Conservation (phyloP, 2,888 invertebrate genomes). For the Acronicta psi region DNA sequence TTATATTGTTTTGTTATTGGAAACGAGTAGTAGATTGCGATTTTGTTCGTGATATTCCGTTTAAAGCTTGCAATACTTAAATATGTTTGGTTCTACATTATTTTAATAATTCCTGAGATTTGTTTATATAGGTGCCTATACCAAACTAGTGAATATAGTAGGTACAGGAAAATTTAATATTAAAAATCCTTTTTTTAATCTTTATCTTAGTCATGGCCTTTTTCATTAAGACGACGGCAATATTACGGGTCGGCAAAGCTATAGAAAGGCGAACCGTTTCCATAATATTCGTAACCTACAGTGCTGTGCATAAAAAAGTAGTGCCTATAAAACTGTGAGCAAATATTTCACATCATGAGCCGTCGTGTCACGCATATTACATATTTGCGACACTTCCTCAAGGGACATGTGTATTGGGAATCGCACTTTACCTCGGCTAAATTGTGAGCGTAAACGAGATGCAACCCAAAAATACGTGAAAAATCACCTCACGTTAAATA, state of each 20-base stretch:
- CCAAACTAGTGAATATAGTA: too few species aligned
- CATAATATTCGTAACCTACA: constrained; percentile 46
- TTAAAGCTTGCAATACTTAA: too few species aligned
- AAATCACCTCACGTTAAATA: constrained; percentile 34
- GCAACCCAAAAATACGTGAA: constrained; percentile 31
- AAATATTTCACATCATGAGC: constrained; percentile 59
- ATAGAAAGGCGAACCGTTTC: constrained; percentile 36
- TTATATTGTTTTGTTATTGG: too few species aligned
- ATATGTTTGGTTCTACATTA: too few species aligned
- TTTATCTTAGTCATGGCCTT: constrained; percentile 48
- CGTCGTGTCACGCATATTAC: constrained; percentile 58
- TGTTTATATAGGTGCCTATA: too few species aligned
- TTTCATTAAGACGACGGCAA: constrained; percentile 54
- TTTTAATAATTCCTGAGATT: too few species aligned
- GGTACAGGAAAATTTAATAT: too few species aligned
- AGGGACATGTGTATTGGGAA: constrained; percentile 56
- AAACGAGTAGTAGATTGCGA: too few species aligned
- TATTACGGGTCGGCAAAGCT: constrained; percentile 46
- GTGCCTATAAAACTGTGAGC: constrained; percentile 58
- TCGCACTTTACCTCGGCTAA: constrained; percentile 26
- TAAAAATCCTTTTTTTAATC: constrained; percentile 38
- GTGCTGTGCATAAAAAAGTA: constrained; percentile 52
- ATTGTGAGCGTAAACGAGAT: constrained; percentile 38
- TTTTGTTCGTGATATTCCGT: too few species aligned
- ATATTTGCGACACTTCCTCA: constrained; percentile 61